A percentile compares a stretch with the other conserved stretches of the same genome.
Conservation (phyloP, 2,113 vertebrate species). For the Perognathus longimembris region DNA sequence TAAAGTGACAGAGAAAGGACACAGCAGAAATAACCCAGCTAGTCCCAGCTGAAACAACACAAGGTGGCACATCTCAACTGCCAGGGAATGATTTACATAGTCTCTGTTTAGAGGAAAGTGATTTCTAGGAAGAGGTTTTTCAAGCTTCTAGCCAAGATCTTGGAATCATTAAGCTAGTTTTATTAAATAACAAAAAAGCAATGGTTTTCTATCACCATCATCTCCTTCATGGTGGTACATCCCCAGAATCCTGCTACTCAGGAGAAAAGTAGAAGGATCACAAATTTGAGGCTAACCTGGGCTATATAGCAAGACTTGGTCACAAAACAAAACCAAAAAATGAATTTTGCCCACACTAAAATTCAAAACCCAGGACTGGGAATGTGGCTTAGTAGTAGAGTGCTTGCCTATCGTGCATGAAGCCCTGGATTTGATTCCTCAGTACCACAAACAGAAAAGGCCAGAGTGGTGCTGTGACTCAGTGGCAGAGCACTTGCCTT, state of each 20-base stretch:
- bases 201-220: not conserved
- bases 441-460: too few species aligned
- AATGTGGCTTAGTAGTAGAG: too few species aligned
- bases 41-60: not conserved
- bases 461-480: too few species aligned
- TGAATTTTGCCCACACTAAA: not conserved
- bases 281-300: not conserved
- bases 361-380: too few species aligned
- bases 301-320: not conserved
- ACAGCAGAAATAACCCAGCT: not conserved
- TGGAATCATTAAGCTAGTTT: not conserved
- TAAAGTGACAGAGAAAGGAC: not conserved
- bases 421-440: too few species aligned
- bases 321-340: conserved; percentile 26
- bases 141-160: not conserved
- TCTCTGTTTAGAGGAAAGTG: not conserved
- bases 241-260: not conserved
- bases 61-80: not conserved
- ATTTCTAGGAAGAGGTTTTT: not conserved
- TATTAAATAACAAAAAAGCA: not conserved
- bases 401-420: too few species aligned
- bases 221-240: not conserved
- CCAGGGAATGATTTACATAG: not conserved
- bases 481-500: too few species aligned
- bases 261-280: not conserved